phyloP scores from a whole-genome alignment of 2,888 invertebrate species.

The Megaustenia siamemsis region DNA sequence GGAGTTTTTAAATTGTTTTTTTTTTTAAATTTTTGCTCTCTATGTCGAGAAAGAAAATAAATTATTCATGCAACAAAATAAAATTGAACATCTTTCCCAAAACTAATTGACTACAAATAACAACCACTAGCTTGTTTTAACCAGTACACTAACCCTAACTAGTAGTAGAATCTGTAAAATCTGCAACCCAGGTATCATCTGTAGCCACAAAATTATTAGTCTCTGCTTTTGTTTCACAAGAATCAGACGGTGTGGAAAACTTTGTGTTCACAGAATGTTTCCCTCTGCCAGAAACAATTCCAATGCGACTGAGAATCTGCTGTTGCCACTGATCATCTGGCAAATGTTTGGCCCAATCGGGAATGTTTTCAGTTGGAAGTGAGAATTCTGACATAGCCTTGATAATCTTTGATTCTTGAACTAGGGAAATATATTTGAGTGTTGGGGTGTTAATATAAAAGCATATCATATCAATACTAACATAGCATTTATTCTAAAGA shows the following conservation, averaged over 20 bases:
- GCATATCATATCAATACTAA: no score
- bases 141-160: no score
- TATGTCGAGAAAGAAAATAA: no score
- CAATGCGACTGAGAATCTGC: conserved; percentile 58
- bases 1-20: no score
- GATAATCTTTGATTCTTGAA: conserved; percentile 70
- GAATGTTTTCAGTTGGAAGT: conserved; percentile 71
- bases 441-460: background rate
- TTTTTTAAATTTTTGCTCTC: no score
- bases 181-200: conserved; percentile 45
- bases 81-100: no score
- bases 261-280: background rate
- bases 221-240: background rate
- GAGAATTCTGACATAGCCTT: conserved; percentile 74
- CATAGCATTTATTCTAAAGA: no score
- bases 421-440: conserved; percentile 60
- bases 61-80: no score
- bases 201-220: background rate
- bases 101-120: no score
- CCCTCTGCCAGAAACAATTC: background rate
- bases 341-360: conserved; percentile 73
- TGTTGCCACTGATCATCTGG: conserved; percentile 76
- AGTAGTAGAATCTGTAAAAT: conserved; percentile 38
- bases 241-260: background rate
- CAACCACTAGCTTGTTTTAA: no score